Evolutionary conservation across 2,888 invertebrate species (phyloP), one percentile per base, ranked within the genome.

Genomic region (Megaustenia siamemsis): DNA sequence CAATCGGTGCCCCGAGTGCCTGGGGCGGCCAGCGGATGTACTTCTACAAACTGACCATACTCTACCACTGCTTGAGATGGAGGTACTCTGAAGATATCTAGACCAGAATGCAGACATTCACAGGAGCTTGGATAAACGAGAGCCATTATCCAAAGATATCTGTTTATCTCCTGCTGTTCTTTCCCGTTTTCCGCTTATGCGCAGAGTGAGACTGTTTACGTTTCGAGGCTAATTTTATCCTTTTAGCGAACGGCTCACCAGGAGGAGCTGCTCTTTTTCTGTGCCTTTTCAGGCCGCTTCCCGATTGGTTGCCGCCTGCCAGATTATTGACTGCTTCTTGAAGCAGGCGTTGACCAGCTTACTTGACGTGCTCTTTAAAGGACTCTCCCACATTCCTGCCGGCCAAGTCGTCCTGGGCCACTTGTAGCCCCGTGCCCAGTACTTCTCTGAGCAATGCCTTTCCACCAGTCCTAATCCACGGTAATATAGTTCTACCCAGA

Each of bases 11-110:
- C 5, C 53, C 53, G 3, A 53, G 10, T 15, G 53, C 53, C 24
- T 21, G 2, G n/a, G 2, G 53, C 5, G 24, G 53, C 5, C 15
- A 53, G 53, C 21, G 53, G 53, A 53, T 53, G 15, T 12, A 53
- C 24, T 15, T 53, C 8, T 15, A 53, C 24, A 53, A 10, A 10
- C 18, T 53, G 18, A 3, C 18, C 53, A n/a, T 53, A 3, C 8
- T 86, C 84, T 18, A 86, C 76, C 0, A 71, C 43, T 0, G 71
- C 56, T 49, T 85, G 83, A 0, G 86, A 86, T 1, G 82, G 68
- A 2, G 83, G 83, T 18, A 63, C 6, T 4, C 69, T 53, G 80
- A 86, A 87, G n/a, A 86, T 15, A 49, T 82, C 79, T 28, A 87
- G 56, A 0, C 84, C 86, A 10, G 45, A 45, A 60, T 63, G 40